Percentiles rank a stretch among this genome's conserved stretches.
Evolutionary conservation across 2,888 invertebrate species (phyloP).

Genomic region (Falcaria lacertinaria): DNA sequence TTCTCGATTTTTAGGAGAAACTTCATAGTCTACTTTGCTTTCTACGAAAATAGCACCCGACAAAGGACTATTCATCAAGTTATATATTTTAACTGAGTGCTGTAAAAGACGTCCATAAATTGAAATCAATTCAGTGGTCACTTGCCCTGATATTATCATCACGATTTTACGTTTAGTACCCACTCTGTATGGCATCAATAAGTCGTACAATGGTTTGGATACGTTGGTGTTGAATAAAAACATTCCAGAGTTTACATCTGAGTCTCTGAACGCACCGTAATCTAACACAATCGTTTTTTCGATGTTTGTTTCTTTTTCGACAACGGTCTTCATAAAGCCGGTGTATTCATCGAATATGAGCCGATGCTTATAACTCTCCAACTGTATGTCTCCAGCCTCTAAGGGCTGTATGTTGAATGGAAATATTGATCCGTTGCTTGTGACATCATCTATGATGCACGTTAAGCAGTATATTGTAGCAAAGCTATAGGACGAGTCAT

Average conservation of each 20-base stretch:
- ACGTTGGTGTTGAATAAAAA: slow-evolving; percentile 96
- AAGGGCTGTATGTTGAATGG: slow-evolving; percentile 81
- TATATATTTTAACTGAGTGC: slow-evolving; percentile 89
- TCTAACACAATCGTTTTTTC: slow-evolving; percentile 73
- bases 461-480: slow-evolving; percentile 50
- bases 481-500: slow-evolving; percentile 49
- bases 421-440: slow-evolving; percentile 24
- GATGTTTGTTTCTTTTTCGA: slow-evolving; percentile 72
- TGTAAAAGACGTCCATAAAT: slow-evolving; percentile 87
- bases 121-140: slow-evolving; percentile 90
- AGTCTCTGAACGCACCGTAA: slow-evolving; percentile 92
- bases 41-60: slow-evolving; percentile 87
- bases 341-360: slow-evolving; percentile 89
- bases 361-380: slow-evolving; percentile 89
- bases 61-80: slow-evolving; percentile 82
- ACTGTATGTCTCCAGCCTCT: slow-evolving; percentile 87
- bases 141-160: slow-evolving; percentile 89
- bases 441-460: slow-evolving; percentile 44
- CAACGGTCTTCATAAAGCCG: slow-evolving; percentile 89
- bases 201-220: slow-evolving; percentile 88
- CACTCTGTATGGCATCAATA: slow-evolving; percentile 84
- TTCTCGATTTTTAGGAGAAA: slow-evolving; percentile 90
- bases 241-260: slow-evolving; percentile 94
- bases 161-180: slow-evolving; percentile 77
- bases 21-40: slow-evolving; percentile 90